Conservation (phyloP, 1,140 invertebrate genomes). For the Telenomus remus region DNA sequence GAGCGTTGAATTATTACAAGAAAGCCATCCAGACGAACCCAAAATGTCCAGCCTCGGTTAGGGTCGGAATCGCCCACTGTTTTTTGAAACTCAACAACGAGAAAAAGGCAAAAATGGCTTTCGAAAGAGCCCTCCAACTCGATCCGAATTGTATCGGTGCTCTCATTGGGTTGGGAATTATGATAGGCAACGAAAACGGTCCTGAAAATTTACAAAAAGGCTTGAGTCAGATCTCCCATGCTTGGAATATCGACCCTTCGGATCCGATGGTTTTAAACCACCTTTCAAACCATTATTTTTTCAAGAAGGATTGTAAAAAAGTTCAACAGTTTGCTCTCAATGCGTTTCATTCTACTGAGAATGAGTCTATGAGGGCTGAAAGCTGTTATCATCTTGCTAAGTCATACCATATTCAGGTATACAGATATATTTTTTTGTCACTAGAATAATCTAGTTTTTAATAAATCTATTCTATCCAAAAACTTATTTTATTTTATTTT, state of each 20-base stretch:
- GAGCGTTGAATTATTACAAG: constrained; percentile 97
- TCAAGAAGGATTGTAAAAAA: constrained; percentile 98
- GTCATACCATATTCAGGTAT: constrained; percentile 95
- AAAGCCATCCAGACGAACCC: constrained; percentile 97
- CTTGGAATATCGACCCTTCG: constrained; percentile 97
- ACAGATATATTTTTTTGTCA: constrained; percentile 1
- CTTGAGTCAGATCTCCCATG: constrained; percentile 96
- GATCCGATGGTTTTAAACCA: constrained; percentile 99
- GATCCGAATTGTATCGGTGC: constrained; percentile 97
- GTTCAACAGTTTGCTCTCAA: constrained; percentile 97
- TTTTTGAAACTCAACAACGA: constrained; percentile 97
- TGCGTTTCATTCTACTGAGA: constrained; percentile 99
- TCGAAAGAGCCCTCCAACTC: constrained; percentile 95
- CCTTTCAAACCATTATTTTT: constrained; percentile 99
- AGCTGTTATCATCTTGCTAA: constrained; percentile 98
- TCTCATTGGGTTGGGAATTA: constrained; percentile 94
- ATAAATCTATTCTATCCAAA: background rate
- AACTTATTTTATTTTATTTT: constrained; percentile 49
- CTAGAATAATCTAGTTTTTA: background rate
- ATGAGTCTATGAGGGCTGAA: constrained; percentile 98
- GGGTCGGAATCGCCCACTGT: constrained; percentile 97
- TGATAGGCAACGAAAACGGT: constrained; percentile 95
- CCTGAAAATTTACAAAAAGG: constrained; percentile 94
- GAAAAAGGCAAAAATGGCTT: constrained; percentile 97
- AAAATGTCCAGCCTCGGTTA: constrained; percentile 95